Percentiles rank a stretch among this genome's conserved stretches.
Evolutionary conservation across 2,797 vertebrate species (phyloP).

Genomic region (Caiman crocodilus): DNA sequence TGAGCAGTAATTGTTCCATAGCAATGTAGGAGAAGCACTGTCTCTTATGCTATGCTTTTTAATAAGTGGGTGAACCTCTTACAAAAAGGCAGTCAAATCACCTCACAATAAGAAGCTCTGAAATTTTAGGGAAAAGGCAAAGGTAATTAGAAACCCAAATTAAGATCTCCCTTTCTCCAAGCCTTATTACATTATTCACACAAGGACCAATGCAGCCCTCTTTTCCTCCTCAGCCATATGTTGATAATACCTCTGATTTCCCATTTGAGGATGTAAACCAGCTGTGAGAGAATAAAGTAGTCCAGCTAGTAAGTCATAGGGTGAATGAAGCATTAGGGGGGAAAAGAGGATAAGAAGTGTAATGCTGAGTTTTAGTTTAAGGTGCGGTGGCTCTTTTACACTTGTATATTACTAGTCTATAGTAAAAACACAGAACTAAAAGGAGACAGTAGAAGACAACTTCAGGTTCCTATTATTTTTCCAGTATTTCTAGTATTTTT

Average conservation of each 20-base stretch:
- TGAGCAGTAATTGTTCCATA: not conserved
- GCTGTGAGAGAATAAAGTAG: not conserved
- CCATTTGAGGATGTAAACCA: not conserved
- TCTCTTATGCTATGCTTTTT: not conserved
- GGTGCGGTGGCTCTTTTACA: not conserved
- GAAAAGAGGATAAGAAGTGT: not conserved
- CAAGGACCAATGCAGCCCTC: not conserved
- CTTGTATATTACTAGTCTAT: too few species aligned
- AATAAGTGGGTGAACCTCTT: not conserved
- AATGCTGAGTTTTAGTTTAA: not conserved
- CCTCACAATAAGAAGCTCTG: not conserved
- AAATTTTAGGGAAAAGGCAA: not conserved
- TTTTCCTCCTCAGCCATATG: not conserved
- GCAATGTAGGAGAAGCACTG: not conserved
- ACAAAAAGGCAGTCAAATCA: not conserved
- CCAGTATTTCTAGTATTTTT: not conserved
- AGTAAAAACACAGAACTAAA: too few species aligned
- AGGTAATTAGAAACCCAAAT: not conserved
- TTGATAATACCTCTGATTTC: not conserved
- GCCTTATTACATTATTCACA: rapidly evolving
- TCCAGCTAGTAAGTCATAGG: not conserved
- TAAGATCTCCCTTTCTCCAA: not conserved
- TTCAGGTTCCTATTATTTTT: not conserved
- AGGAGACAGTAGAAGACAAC: too few species aligned
- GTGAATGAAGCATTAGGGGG: not conserved